Conservation (phyloP, 2,113 vertebrate species). For the Melospiza melodia region DNA sequence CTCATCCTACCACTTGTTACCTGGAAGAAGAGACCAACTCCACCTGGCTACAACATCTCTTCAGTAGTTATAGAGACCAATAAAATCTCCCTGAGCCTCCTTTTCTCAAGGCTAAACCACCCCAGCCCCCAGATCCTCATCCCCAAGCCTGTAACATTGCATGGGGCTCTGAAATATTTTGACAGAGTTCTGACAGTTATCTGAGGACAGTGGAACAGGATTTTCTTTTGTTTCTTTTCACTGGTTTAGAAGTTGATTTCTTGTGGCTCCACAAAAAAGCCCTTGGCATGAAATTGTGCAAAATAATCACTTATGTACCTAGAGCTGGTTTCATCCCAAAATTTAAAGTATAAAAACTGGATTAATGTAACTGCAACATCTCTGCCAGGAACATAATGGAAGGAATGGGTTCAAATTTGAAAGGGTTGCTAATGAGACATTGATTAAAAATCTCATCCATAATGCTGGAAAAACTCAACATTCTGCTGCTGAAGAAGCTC, state of each 20-base stretch:
- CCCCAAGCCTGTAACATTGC: not conserved
- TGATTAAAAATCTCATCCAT: not conserved
- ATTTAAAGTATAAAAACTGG: not conserved
- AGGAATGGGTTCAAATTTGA: not conserved
- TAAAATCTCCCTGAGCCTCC: not conserved
- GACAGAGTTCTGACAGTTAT: not conserved
- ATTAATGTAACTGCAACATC: not conserved
- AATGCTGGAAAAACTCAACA: not conserved
- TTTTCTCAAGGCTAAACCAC: not conserved
- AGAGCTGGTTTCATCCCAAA: not conserved
- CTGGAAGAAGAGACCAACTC: not conserved
- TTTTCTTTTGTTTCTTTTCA: not conserved
- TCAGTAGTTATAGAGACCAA: not conserved
- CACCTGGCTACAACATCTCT: not conserved
- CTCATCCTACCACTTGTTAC: not conserved
- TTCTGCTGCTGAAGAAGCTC: not conserved
- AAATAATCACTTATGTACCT: not conserved
- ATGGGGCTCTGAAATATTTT: not conserved
- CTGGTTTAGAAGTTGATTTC: not conserved
- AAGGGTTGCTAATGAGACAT: not conserved
- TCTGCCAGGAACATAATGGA: not conserved
- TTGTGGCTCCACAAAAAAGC: not conserved
- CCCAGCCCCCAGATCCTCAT: not conserved
- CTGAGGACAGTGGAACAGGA: not conserved
- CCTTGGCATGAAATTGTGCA: not conserved